These are phyloP conservation scores for Eilema caniola DNA, from an alignment of 2,888 invertebrate genomes.

Conservation along the genomic window DNA sequence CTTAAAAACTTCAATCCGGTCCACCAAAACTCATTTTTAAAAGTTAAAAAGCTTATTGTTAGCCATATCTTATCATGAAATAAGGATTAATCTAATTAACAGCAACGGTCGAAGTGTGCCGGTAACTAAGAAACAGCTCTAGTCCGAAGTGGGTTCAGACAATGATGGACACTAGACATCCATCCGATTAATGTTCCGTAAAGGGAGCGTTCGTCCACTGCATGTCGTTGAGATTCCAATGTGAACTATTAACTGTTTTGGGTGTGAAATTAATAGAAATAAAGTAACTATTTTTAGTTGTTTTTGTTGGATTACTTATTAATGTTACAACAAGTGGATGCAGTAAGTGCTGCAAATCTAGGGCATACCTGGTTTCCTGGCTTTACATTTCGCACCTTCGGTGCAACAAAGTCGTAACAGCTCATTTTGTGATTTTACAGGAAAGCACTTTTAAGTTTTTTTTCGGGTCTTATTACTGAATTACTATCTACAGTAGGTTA, in stretches of 20 bases:
- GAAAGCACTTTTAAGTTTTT: too few species aligned
- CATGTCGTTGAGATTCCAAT: slow-evolving; percentile 35
- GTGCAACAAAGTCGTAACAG: too few species aligned
- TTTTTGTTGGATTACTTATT: background rate
- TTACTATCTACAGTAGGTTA: too few species aligned
- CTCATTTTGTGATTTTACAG: too few species aligned
- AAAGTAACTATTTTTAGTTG: background rate
- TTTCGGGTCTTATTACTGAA: too few species aligned
- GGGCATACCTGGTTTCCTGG: too few species aligned
- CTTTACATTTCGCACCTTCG: too few species aligned
- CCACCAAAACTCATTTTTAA: background rate
- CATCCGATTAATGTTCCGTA: slow-evolving; percentile 60
- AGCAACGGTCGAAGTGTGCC: slow-evolving; percentile 49
- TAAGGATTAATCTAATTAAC: slow-evolving; percentile 58
- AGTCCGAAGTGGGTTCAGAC: slow-evolving; percentile 46
- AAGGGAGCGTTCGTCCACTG: slow-evolving; percentile 56
- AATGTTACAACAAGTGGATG: too few species aligned
- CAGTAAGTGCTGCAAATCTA: too few species aligned
- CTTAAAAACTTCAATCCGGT: too few species aligned
- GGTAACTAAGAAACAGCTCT: slow-evolving; percentile 59
- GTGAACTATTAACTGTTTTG: slow-evolving; percentile 22
- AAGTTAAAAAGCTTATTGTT: too few species aligned
- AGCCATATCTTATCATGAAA: background rate
- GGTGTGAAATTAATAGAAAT: background rate
- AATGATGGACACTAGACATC: slow-evolving; percentile 64